A percentile compares a stretch with the other conserved stretches of the same genome.
Conservation (phyloP, 2,113 vertebrate species). For the Brachirus orientalis region DNA sequence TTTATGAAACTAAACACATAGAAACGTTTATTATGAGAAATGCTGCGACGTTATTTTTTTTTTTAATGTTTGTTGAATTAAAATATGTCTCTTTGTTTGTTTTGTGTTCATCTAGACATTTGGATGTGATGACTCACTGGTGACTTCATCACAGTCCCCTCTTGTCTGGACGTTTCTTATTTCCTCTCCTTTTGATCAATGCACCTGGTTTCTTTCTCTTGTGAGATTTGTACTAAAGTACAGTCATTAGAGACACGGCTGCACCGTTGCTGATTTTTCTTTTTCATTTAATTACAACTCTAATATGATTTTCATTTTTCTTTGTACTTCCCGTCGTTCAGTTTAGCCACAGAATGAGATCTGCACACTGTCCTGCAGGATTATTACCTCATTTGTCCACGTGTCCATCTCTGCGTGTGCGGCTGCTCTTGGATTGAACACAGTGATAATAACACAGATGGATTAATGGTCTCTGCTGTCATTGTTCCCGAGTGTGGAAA, state of each 20-base stretch:
- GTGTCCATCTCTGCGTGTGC: conserved; percentile 46
- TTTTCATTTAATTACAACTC: conserved; percentile 58
- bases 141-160: too few species aligned
- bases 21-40: too few species aligned
- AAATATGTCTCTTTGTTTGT: too few species aligned
- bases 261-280: conserved; percentile 42
- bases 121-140: too few species aligned
- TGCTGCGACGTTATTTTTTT: too few species aligned
- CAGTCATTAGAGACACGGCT: conserved; percentile 14
- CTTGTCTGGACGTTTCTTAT: too few species aligned
- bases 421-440: conserved; percentile 1
- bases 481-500: conserved; percentile 27
- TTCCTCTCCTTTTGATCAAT: neutral
- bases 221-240: conserved; percentile 18
- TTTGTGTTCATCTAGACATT: too few species aligned
- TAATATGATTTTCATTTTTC: conserved; percentile 50
- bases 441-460: conserved; percentile 28
- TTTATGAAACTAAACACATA: too few species aligned
- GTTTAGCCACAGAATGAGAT: conserved; percentile 12
- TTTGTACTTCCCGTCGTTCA: conserved; percentile 27
- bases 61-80: too few species aligned
- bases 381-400: conserved; percentile 40
- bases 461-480: conserved; percentile 57
- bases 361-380: neutral
- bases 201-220: conserved; percentile 4